Evolutionary conservation across 2,113 vertebrate species (phyloP), one percentile per base, ranked within the genome.

Genomic region (Panurus biarmicus): DNA sequence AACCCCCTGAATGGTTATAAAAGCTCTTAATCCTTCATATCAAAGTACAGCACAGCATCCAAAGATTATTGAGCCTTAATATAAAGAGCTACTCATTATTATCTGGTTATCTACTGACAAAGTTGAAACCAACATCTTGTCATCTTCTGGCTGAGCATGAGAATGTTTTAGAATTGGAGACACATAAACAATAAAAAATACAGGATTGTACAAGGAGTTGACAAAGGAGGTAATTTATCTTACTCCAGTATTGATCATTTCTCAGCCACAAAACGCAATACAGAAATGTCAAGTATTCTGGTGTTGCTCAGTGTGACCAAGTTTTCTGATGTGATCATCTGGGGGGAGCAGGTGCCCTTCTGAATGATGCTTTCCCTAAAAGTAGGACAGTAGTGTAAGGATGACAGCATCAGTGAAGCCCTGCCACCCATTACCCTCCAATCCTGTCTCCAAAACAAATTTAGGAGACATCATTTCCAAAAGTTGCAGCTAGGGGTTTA

Each of bases 211-310:
- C 69, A 91, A 94, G 87, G 94, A 91, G 70, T 87, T 95, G 73
- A 94, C 77, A 82, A 54, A 75, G 31, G 60, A 95, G 87, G 67
- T 92, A 84, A 87, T 91, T 95, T 93, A 64, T 95, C 93, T 95
- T 94, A 85, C 86, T 95, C 82, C 65, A 17, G 14, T 64, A 61
- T 54, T 71, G 53, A 35, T n/a, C 28, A 35, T 25, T 78, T 17
- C 36, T 65, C 44, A 93, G 54, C 23, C 76, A 66, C 66, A 53
- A 85, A 93, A 73, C 8, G 18, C 66, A 76, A 12, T 51, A 62
- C 25, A 79, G 62, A 87, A 58, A 51, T 62, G 40, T 53, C 45
- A 85, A 23, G 14, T 5, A 33, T 61, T 76, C 22, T 57, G 10
- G 3, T 62, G 18, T 10, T 79, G 5, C 38, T 87, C 26, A 23